Base-by-base conservation (phyloP, 64 coral and sea anemone genomes). In the Porites lutea region DNA sequence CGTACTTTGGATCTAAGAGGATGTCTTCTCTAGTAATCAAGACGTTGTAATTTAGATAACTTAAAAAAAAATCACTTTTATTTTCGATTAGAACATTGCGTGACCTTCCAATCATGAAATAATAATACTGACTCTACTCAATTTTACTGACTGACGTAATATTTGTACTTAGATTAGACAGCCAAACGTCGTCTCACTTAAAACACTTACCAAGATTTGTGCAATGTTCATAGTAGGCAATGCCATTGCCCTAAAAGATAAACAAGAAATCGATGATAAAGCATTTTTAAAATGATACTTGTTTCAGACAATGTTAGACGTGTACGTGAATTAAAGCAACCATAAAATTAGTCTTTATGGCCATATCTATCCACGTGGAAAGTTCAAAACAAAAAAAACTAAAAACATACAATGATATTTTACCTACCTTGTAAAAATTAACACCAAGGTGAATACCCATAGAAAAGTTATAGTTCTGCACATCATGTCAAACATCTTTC, bases 341-440 rank as follows among this genome's bases (percentile, higher is more conserved):
- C 14, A 76, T 15, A 19, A 19, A 57, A 15, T 73, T 37, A 46
- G 45, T 10, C 11, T 44, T 44, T 47, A 2, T 10, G 13, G 12
- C 11, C 27, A 73, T 27, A 15, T 12, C 13, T 9, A 22, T 37
- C 59, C 79, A 65, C 43, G 43, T 47, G 81, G 46, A 63, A 48
- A 82, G 45, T 69, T 23, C 21, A 52, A 50, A 37, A 37, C 27
- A 37, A 37, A 37, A 37, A n/a, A 50, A 18, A 45, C 44, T 19
- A 45, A 51, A 19, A 37, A 2, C 66, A 80, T 80, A 50, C 13
- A 60, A 22, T 48, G 47, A 84, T 22, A 49, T 49, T 5, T 8
- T 66, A 83, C 60, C 60, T 4, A 65, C 80, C 63, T 84, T 84
- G 81, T 84, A 13, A 84, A 84, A 84, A 84, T 84, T 19, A 84